These are phyloP conservation scores for Drosophila subobscura DNA, from an alignment of 1,140 invertebrate species.

Conservation along the genomic window DNA sequence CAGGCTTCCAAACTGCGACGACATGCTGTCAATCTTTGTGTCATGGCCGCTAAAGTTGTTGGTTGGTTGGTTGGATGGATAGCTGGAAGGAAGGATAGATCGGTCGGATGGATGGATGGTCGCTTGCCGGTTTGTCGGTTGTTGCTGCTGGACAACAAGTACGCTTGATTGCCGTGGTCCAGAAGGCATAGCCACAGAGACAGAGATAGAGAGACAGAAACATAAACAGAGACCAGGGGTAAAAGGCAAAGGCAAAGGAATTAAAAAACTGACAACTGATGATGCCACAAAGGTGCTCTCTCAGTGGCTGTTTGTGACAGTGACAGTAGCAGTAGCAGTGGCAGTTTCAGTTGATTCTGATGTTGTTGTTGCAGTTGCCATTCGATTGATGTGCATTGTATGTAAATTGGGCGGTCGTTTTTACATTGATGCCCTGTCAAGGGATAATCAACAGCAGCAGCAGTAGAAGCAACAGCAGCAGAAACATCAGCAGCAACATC, in stretches of 20 bases:
- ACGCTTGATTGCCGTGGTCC: constrained; percentile 64
- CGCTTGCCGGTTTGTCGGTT: neutral
- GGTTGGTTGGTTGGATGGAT: constrained; percentile 32
- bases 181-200: constrained; percentile 42
- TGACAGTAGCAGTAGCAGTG: constrained; percentile 46
- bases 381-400: constrained; percentile 80
- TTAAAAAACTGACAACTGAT: constrained; percentile 44
- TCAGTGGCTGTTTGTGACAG: constrained; percentile 16
- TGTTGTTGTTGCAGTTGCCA: constrained; percentile 49
- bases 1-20: constrained; percentile 81
- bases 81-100: constrained; percentile 2
- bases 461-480: constrained; percentile 12
- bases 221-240: neutral
- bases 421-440: constrained; percentile 81
- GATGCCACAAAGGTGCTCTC: constrained; percentile 75
- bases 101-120: constrained; percentile 12
- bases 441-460: constrained; percentile 77
- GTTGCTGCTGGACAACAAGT: constrained; percentile 70
- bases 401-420: constrained; percentile 82
- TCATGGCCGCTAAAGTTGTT: constrained; percentile 79
- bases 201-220: constrained; percentile 8
- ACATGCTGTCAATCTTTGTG: constrained; percentile 82
- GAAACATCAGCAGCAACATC: constrained; percentile 38
- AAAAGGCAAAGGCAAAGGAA: constrained; percentile 15
- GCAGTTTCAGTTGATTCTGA: constrained; percentile 26